Base-by-base conservation (phyloP, 2,113 vertebrate genomes). In the Periophthalmus modestus region DNA sequence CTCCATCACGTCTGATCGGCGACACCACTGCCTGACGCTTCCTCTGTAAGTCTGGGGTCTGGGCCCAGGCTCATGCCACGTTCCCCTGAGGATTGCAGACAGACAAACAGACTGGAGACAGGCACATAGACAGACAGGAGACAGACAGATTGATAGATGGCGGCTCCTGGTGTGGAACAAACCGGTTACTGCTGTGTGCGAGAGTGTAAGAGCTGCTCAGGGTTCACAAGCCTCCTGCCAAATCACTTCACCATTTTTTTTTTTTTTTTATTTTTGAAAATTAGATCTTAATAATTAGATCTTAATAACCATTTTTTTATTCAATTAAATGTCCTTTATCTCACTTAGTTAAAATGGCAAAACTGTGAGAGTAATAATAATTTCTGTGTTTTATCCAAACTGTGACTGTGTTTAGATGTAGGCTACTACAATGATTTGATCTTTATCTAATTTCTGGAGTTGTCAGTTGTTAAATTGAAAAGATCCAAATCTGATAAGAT, bases 1-100 rank as follows among this genome's bases (percentile, higher is more conserved):
- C 90, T 87, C 83, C 91, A 82, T 86, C 85, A 82, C 91, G 86
- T 87, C 86, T 84, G 80, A 80, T 89, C 28, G 87, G 89, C 86
- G 82, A 91, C 88, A 85, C 83, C 87, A 91, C 90, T 93, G 92
- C 89, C 93, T 89, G 89, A 89, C 72, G 70, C 88, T 90, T 86
- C 83, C 86, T 86, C 73, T 75, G 88, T 58, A 69, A 84, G 82
- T 82, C 81, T 69, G 48, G 33, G 79, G 82, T 75, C 71, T 2
- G 4, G 69, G 71, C 77, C 65, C 21, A 74, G 62, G 68, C 72
- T 82, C 67, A 12, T 7, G 80, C 80, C 84, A 83, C 66, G 65
- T 73, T 72, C 78, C 68, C 79, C 73, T 0, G 14, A 24, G 23
- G 57, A 14, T 23, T 13, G 23, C 57, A 59, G 57, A 76, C 78